Percentiles rank a stretch among this genome's conserved stretches.
phyloP scores from a whole-genome alignment of 1,140 invertebrate genomes.

The Drosophila bifasciata region DNA sequence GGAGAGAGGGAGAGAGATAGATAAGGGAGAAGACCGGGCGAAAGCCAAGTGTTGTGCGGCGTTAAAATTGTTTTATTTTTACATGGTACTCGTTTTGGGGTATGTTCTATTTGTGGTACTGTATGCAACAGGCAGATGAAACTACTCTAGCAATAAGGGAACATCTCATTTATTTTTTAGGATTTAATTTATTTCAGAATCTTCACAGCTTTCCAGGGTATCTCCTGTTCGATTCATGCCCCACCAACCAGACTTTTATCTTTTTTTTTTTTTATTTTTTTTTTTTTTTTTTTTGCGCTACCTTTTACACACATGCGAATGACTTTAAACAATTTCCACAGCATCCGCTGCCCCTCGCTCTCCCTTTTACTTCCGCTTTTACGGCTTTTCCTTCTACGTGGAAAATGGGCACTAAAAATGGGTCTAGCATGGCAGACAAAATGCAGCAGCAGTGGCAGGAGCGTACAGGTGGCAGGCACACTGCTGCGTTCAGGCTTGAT shows the following conservation, averaged over 20 bases:
- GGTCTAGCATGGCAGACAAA: conserved; percentile 43
- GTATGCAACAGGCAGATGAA: too few species aligned
- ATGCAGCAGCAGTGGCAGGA: conserved; percentile 21
- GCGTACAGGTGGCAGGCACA: too few species aligned
- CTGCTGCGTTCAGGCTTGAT: not conserved
- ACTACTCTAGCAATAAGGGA: too few species aligned
- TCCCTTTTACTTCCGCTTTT: conserved; percentile 31
- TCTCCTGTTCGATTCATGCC: too few species aligned
- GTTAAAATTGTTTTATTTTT: conserved; percentile 20
- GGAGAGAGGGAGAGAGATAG: not conserved
- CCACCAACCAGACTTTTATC: too few species aligned
- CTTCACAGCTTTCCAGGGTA: too few species aligned
- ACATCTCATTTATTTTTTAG: too few species aligned
- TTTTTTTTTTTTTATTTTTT: conserved; percentile 9
- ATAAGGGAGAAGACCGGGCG: too few species aligned
- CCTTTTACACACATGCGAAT: conserved; percentile 54
- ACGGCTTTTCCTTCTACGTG: conserved; percentile 12
- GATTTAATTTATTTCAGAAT: too few species aligned
- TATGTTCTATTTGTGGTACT: too few species aligned
- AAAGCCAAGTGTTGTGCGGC: conserved; percentile 37
- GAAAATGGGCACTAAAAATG: conserved; percentile 56
- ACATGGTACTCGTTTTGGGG: too few species aligned
- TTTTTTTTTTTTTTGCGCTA: conserved; percentile 28
- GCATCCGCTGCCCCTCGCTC: conserved; percentile 10
- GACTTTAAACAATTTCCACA: conserved; percentile 65